Evolutionary conservation across 1,140 invertebrate species (phyloP).

Genomic region (Proctacanthus coquilletti): DNA sequence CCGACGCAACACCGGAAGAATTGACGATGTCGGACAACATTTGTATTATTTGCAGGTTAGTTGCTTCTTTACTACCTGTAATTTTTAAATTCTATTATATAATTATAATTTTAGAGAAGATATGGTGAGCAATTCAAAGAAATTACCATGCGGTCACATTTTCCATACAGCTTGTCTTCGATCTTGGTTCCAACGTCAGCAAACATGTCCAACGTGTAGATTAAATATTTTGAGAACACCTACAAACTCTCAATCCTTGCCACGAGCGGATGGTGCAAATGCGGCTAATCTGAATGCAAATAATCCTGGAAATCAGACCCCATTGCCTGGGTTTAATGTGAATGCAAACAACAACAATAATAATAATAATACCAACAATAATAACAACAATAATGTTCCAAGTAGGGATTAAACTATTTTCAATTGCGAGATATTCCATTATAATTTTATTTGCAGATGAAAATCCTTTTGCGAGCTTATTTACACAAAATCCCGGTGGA

Average conservation of each 20-base stretch:
- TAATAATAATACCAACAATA: no score
- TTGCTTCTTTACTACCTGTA: no score
- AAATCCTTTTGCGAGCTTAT: not conserved
- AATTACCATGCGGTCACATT: conserved; percentile 97
- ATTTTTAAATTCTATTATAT: not conserved
- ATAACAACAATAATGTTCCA: not conserved
- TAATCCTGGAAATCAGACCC: conserved; percentile 13
- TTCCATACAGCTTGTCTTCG: conserved; percentile 97
- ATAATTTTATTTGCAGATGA: not conserved
- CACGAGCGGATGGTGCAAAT: conserved; percentile 23
- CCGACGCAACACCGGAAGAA: conserved; percentile 89
- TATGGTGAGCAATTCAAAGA: conserved; percentile 71
- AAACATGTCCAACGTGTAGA: conserved; percentile 97
- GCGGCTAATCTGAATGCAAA: conserved; percentile 12
- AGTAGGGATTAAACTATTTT: not conserved
- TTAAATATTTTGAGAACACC: conserved; percentile 80
- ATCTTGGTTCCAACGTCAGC: conserved; percentile 98
- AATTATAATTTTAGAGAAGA: conserved; percentile 30
- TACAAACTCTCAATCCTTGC: conserved; percentile 23
- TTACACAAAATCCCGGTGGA: conserved; percentile 7
- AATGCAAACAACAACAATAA: no score
- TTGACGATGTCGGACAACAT: conserved; percentile 90
- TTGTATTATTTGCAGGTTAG: conserved; percentile 87
- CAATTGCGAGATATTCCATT: not conserved
- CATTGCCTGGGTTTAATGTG: conserved; percentile 2